A percentile compares a stretch with the other conserved stretches of the same genome.
phyloP scores from a whole-genome alignment of 2,797 vertebrate species.

The Eulemur coronatus region DNA sequence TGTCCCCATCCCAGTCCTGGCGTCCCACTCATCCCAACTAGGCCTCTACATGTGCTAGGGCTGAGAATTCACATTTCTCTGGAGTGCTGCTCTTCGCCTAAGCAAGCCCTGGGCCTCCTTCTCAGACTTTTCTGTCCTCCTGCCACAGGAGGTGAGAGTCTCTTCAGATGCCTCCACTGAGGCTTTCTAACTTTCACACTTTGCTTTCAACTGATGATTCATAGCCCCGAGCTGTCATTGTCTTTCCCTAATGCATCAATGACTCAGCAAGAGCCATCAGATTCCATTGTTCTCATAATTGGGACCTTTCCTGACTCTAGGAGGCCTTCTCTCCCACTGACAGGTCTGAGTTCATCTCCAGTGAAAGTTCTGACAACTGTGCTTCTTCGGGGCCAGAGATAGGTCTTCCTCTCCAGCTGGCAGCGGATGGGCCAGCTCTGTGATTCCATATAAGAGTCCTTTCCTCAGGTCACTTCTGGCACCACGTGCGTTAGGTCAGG shows the following conservation, averaged over 20 bases:
- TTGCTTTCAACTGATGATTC: neutral
- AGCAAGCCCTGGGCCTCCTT: neutral
- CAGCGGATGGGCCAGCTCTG: neutral
- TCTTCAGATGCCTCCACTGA: neutral
- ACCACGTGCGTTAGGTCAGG: neutral
- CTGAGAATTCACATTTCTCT: neutral
- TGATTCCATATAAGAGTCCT: rapidly evolving
- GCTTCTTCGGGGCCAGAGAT: neutral
- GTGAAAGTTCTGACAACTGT: neutral
- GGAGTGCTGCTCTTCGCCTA: neutral
- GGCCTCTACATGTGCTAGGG: neutral
- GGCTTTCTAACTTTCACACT: neutral
- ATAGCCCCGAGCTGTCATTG: neutral
- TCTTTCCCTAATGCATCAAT: neutral
- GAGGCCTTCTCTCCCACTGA: neutral
- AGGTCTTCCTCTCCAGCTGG: neutral
- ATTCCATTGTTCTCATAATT: neutral
- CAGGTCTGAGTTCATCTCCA: neutral
- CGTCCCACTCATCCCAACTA: neutral
- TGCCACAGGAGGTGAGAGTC: neutral
- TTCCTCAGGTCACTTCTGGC: neutral
- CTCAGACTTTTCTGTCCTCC: neutral
- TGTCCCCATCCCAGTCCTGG: neutral
- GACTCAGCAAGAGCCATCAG: neutral
- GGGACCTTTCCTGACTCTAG: neutral